Percentiles rank a stretch among this genome's conserved stretches.
These are phyloP conservation scores for Galeopterus variegatus DNA, from an alignment of 2,113 vertebrate genomes.

Conservation along the genomic window DNA sequence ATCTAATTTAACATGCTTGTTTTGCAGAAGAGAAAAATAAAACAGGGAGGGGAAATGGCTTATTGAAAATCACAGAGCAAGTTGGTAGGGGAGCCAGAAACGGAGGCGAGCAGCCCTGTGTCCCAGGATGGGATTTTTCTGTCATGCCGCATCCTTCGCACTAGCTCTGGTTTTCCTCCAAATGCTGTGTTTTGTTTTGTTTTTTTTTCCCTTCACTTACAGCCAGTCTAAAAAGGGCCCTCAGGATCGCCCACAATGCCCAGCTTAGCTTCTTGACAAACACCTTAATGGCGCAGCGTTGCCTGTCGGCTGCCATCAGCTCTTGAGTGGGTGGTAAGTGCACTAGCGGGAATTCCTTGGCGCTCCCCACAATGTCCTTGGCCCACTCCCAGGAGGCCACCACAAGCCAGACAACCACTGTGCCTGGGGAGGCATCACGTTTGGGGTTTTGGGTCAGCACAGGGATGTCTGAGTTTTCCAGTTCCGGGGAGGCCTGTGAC, in stretches of 20 bases:
- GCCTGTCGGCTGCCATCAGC: conserved; percentile 74
- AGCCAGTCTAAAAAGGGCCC: conserved; percentile 75
- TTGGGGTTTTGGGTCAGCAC: conserved; percentile 71
- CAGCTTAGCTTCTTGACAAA: conserved; percentile 80
- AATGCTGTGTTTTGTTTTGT: not conserved
- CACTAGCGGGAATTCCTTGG: conserved; percentile 79
- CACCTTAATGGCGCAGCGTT: conserved; percentile 64
- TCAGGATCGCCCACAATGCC: conserved; percentile 76
- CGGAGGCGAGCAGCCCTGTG: not conserved
- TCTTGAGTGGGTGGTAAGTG: conserved; percentile 73
- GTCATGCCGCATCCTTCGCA: not conserved
- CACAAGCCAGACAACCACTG: conserved; percentile 72
- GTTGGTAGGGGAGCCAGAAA: conserved; percentile 26
- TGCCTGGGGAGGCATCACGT: not conserved
- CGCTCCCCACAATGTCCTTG: conserved; percentile 56
- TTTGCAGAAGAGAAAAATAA: conserved; percentile 57
- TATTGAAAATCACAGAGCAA: conserved; percentile 50
- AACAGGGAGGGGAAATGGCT: conserved; percentile 48
- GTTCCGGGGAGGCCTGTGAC: not conserved
- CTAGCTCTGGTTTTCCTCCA: conserved; percentile 64
- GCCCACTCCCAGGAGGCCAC: conserved; percentile 79
- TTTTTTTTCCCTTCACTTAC: not conserved
- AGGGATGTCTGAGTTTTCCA: conserved; percentile 36
- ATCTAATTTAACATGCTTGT: conserved; percentile 35
- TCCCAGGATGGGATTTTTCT: not conserved